These are phyloP conservation scores for Plebejus anna DNA, from an alignment of 2,888 invertebrate genomes.

Conservation along the genomic window DNA sequence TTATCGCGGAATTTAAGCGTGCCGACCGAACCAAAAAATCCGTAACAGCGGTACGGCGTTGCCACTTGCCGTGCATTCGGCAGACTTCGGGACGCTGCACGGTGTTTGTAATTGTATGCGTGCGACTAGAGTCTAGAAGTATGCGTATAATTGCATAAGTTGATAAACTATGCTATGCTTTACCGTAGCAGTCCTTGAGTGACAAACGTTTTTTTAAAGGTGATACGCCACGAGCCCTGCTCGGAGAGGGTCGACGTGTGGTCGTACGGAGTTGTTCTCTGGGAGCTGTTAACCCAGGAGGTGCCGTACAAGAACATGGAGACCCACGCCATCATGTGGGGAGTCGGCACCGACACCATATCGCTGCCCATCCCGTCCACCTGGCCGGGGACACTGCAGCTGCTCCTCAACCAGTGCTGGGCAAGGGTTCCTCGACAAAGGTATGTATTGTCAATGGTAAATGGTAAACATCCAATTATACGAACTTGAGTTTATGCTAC, in stretches of 20 bases:
- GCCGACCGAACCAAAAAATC: no score
- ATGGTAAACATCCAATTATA: no score
- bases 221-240: conserved; percentile 97
- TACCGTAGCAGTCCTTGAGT: no score
- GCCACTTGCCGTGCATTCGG: no score
- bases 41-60: no score
- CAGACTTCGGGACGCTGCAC: no score
- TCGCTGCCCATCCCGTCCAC: conserved; percentile 94
- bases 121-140: no score
- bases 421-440: conserved; percentile 91
- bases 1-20: no score
- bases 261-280: conserved; percentile 98
- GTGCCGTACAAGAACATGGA: conserved; percentile 82
- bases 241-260: conserved; percentile 99
- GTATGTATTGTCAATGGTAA: conserved; percentile 41
- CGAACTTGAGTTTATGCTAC: no score
- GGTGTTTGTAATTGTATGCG: no score
- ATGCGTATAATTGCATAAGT: no score
- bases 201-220: conserved; percentile 46
- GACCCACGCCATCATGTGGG: conserved; percentile 98
- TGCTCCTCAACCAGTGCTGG: conserved; percentile 96
- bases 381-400: conserved; percentile 92
- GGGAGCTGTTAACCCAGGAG: conserved; percentile 97
- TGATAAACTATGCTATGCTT: no score
- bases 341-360: conserved; percentile 96